A percentile compares a stretch with the other conserved stretches of the same genome.
Evolutionary conservation across 2,113 vertebrate species (phyloP).

Genomic region (Actenoides lindsayi): DNA sequence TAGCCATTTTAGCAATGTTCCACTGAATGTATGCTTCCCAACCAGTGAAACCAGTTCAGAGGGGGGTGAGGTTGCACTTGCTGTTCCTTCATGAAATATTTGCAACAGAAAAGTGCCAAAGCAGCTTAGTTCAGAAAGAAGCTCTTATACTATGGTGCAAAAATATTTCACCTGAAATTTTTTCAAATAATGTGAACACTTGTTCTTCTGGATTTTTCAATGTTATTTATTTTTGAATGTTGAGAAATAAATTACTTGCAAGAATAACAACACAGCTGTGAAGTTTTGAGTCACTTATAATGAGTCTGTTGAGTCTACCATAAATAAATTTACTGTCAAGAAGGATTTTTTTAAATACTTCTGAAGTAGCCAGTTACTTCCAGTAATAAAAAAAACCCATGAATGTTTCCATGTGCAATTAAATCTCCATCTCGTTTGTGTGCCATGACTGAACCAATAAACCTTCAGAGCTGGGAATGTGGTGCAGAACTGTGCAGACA

Average conservation of each 20-base stretch:
- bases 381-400: neutral
- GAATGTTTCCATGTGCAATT: neutral
- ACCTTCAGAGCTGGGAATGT: neutral
- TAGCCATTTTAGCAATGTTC: neutral
- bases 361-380: neutral
- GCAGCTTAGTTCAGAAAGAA: neutral
- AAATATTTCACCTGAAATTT: neutral
- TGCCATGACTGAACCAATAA: neutral
- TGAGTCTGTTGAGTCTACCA: neutral
- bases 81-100: neutral
- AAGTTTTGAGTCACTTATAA: neutral
- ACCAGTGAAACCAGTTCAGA: neutral
- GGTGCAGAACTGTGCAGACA: neutral
- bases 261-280: neutral
- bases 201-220: neutral
- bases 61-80: neutral
- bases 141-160: neutral
- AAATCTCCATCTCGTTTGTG: neutral
- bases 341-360: neutral
- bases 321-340: neutral
- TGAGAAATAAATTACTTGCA: slow-evolving; percentile 13
- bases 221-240: neutral
- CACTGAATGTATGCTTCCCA: neutral
- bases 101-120: neutral
- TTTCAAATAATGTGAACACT: neutral